Percentiles rank a stretch among this genome's conserved stretches.
phyloP scores from a whole-genome alignment of 2,113 vertebrate genomes.

The Oncorhynchus kisutch region DNA sequence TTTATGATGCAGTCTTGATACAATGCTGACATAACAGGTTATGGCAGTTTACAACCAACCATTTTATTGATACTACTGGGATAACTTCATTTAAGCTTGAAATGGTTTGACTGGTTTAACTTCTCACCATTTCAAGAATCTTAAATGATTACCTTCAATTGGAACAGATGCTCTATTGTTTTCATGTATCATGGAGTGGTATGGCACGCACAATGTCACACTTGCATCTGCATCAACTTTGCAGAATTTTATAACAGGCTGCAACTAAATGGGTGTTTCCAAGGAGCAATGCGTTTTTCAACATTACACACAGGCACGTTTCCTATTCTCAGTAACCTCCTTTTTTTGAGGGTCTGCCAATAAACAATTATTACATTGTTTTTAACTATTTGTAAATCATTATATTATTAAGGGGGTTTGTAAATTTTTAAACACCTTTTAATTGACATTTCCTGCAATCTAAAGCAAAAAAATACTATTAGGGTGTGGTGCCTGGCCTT shows the following conservation, averaged over 20 bases:
- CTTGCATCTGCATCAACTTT: not conserved
- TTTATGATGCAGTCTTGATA: not conserved
- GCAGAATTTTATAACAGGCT: not conserved
- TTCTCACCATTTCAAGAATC: too few relatives aligned
- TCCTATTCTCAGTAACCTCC: not conserved
- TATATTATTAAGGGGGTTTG: not conserved
- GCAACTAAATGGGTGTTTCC: not conserved
- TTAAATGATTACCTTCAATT: too few relatives aligned
- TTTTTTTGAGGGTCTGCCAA: not conserved
- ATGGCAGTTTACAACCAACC: not conserved
- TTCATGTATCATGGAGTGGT: not conserved
- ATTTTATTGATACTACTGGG: not conserved
- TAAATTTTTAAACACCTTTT: too few relatives aligned
- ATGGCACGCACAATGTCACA: not conserved
- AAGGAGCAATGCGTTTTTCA: not conserved
- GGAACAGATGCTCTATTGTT: too few relatives aligned
- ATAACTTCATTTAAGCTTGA: not conserved
- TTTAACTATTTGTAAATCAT: not conserved
- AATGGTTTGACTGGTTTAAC: too few relatives aligned
- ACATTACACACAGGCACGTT: not conserved
- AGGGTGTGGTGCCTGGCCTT: too few relatives aligned
- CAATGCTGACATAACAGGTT: not conserved
- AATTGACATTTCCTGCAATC: too few relatives aligned
- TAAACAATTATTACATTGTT: too few relatives aligned
- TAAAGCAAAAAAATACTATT: too few relatives aligned